A percentile compares a stretch with the other conserved stretches of the same genome.
Conservation (phyloP, 1,140 invertebrate genomes). For the Lysiphlebus fabarum region DNA sequence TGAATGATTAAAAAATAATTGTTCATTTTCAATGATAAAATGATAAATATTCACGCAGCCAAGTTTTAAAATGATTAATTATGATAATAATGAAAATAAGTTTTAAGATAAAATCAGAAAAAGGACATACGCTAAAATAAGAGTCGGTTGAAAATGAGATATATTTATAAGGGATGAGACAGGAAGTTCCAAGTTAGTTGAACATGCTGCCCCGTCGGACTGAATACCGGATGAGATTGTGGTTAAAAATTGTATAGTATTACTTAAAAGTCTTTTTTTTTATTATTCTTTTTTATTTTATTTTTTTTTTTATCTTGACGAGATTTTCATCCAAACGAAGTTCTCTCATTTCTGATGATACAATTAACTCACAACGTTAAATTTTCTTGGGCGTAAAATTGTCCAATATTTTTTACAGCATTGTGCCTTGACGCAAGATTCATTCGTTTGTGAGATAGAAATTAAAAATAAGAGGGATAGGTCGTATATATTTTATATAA, state of each 20-base stretch:
- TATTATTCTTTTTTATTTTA: not conserved
- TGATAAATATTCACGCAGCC: not conserved
- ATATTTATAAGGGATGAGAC: not conserved
- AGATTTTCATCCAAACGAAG: conserved; percentile 10
- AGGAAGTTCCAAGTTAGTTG: conserved; percentile 10
- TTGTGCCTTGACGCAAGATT: conserved; percentile 7
- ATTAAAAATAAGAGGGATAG: conserved; percentile 1
- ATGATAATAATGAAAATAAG: conserved; percentile 23
- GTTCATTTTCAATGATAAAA: not conserved
- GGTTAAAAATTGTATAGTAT: conserved; percentile 55
- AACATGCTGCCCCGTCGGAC: conserved; percentile 26
- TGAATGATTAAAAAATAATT: too few relatives aligned
- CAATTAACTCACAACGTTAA: conserved; percentile 52
- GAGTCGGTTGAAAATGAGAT: not conserved
- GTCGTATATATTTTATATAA: conserved; percentile 26
- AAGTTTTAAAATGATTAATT: conserved; percentile 27
- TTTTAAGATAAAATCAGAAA: conserved; percentile 13
- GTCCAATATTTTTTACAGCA: conserved; percentile 52
- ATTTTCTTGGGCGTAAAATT: conserved; percentile 54
- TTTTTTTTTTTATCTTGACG: not conserved
- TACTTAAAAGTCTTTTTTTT: conserved; percentile 44
- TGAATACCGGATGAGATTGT: conserved; percentile 46
- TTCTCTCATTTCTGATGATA: conserved; percentile 52
- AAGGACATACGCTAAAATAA: conserved; percentile 14
- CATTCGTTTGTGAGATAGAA: not conserved